Conservation (phyloP, 1,140 invertebrate genomes). For the Rhopalosiphum maidis region DNA sequence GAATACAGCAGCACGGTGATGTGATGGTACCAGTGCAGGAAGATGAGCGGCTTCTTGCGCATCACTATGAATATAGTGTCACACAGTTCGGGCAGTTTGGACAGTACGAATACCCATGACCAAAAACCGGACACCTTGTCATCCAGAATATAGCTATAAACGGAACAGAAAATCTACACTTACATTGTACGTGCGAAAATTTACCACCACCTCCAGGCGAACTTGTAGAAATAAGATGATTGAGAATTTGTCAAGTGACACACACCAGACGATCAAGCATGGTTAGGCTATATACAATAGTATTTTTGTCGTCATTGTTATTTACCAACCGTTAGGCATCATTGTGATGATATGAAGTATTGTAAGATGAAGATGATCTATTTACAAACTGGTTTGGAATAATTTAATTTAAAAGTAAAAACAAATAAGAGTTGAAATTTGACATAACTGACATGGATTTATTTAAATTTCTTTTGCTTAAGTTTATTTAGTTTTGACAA, state of each 20-base stretch:
- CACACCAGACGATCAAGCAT: too few relatives aligned
- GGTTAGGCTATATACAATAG: too few relatives aligned
- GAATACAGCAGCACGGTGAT: conserved; percentile 91
- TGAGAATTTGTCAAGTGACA: too few relatives aligned
- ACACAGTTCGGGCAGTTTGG: conserved; percentile 92
- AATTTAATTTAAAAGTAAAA: background rate
- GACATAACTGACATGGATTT: too few relatives aligned
- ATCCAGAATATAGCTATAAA: conserved; percentile 82
- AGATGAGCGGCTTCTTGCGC: conserved; percentile 96
- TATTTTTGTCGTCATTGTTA: too few relatives aligned
- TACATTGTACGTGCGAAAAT: background rate
- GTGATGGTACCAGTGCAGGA: conserved; percentile 95
- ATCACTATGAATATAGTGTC: conserved; percentile 97
- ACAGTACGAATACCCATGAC: conserved; percentile 94
- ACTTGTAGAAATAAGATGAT: background rate
- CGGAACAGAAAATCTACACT: conserved; percentile 50
- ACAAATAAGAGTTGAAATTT: background rate
- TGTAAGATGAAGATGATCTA: too few relatives aligned
- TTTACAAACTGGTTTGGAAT: too few relatives aligned
- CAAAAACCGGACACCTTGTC: conserved; percentile 92
- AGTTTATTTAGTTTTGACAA: background rate
- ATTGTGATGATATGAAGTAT: background rate
- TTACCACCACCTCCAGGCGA: background rate
- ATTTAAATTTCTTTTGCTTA: too few relatives aligned
- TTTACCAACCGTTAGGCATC: background rate